A percentile compares a stretch with the other conserved stretches of the same genome.
These are phyloP conservation scores for Nowickia ferox DNA, from an alignment of 2,888 invertebrate genomes.

Conservation along the genomic window DNA sequence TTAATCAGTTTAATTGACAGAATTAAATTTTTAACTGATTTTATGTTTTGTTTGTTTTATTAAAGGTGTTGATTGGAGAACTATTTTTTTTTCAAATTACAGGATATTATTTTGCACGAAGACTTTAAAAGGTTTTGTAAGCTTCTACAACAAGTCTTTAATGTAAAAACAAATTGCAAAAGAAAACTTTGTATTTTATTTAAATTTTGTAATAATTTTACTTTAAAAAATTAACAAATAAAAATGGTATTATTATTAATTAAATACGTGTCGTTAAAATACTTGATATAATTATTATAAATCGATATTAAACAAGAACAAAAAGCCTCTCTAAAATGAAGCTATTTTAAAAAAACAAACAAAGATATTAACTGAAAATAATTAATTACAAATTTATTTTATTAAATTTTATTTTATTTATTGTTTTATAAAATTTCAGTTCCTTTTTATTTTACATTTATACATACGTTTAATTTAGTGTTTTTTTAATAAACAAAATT, in stretches of 20 bases:
- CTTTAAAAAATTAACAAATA: slow-evolving; percentile 30
- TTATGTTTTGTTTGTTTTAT: too few species aligned
- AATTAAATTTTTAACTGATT: too few species aligned
- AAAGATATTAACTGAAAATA: background rate
- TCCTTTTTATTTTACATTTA: slow-evolving; percentile 62
- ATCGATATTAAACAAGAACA: slow-evolving; percentile 18
- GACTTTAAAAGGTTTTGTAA: background rate
- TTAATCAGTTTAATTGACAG: too few species aligned
- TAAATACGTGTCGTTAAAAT: slow-evolving; percentile 64
- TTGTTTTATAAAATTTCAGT: slow-evolving; percentile 49
- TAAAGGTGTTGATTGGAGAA: too few species aligned
- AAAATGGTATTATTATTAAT: slow-evolving; percentile 59
- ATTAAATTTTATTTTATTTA: slow-evolving; percentile 26
- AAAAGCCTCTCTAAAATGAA: slow-evolving; percentile 58
- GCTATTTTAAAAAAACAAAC: slow-evolving; percentile 41
- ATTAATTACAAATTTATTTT: slow-evolving; percentile 22
- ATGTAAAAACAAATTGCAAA: background rate
- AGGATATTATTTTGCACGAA: too few species aligned
- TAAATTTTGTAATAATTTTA: slow-evolving; percentile 16
- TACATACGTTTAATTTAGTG: slow-evolving; percentile 17
- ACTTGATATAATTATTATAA: slow-evolving; percentile 51
- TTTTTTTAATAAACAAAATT: slow-evolving; percentile 41
- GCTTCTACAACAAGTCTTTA: background rate
- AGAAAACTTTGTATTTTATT: slow-evolving; percentile 51
- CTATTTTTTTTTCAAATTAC: too few species aligned